Evolutionary conservation across 1,140 invertebrate species (phyloP), one percentile per base, ranked within the genome.

Genomic region (Drosophila serrata): DNA sequence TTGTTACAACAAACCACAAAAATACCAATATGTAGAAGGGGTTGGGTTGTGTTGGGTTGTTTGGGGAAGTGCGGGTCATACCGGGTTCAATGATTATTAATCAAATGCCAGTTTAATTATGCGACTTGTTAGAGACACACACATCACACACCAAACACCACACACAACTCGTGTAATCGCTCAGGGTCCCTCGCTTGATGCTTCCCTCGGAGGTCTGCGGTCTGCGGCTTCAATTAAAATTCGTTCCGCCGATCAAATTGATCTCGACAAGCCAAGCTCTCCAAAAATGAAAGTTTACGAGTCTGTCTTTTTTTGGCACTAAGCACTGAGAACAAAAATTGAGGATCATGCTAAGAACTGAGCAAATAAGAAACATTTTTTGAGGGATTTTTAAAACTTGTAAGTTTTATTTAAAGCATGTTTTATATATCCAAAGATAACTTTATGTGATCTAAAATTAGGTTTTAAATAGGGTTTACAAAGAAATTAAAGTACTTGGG

Each of bases 71-170:
- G 80, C 80, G 84, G 84, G 84, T 87, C 84, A 80, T 29, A 19
- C 35, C 35, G 81, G 53, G 84, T 87, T 87, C 84, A 87, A 88
- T 75, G 84, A 88, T 87, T 88, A 81, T 88, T 90, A 88, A 88
- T 88, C 85, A 90, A 88, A 73, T 55, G 81, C 81, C 81, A 79
- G 77, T 68, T 85, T 84, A 90, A 90, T 90, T 90, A 88, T 90
- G 85, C 68, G 64, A 77, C 74, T 75, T 75, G 76, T 72, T 60
- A 60, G 46, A 72, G 65, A 29, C 51, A 33, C 64, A 29, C 51
- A 33, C 64, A 69, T 33, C 22, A 49, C 27, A 49, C 46, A 48
- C n/a, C 46, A 27, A 15, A 48, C 45, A 27, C 17, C 56, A 62
- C 4, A 39, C 31, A 53, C 61, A 35, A 57, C 60, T 57, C 46